Conservation (phyloP, 2,113 vertebrate species). For the Cephalopholis sonnerati region DNA sequence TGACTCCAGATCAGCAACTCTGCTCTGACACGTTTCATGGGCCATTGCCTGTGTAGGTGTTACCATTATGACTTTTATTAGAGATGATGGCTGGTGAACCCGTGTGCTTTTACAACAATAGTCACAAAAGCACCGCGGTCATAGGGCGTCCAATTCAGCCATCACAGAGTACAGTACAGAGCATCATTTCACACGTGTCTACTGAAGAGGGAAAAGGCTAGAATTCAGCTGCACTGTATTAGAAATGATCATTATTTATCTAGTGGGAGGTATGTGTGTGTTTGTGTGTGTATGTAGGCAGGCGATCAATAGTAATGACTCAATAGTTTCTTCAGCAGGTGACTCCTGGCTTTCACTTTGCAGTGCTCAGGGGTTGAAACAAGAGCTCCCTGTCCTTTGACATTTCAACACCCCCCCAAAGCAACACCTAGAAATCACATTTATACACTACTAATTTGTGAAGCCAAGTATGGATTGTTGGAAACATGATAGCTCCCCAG, state of each 20-base stretch:
- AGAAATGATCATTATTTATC: slow-evolving; percentile 31
- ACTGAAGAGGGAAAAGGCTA: not conserved
- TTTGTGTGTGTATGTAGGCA: slow-evolving; percentile 34
- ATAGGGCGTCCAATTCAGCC: slow-evolving; percentile 9
- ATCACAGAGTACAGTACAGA: not conserved
- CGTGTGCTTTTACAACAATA: slow-evolving; percentile 14
- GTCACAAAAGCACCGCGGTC: not conserved
- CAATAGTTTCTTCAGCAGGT: slow-evolving; percentile 55
- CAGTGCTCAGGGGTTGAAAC: not conserved
- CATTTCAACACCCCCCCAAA: not conserved
- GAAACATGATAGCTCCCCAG: not conserved
- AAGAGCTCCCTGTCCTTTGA: not conserved
- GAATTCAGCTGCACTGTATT: not conserved
- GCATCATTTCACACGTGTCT: not conserved
- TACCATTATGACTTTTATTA: slow-evolving; percentile 39
- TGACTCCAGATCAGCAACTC: slow-evolving; percentile 42
- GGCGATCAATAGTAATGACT: slow-evolving; percentile 66
- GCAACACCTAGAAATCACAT: not conserved
- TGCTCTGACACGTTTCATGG: slow-evolving; percentile 8
- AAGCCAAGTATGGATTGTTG: not conserved
- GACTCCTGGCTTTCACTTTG: slow-evolving; percentile 44
- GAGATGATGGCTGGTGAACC: slow-evolving; percentile 12
- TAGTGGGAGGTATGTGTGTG: not conserved
- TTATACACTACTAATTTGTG: not conserved
- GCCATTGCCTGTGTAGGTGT: slow-evolving; percentile 30